Base-by-base conservation (phyloP, 2,113 vertebrate species). In the Alaudala cheleensis region DNA sequence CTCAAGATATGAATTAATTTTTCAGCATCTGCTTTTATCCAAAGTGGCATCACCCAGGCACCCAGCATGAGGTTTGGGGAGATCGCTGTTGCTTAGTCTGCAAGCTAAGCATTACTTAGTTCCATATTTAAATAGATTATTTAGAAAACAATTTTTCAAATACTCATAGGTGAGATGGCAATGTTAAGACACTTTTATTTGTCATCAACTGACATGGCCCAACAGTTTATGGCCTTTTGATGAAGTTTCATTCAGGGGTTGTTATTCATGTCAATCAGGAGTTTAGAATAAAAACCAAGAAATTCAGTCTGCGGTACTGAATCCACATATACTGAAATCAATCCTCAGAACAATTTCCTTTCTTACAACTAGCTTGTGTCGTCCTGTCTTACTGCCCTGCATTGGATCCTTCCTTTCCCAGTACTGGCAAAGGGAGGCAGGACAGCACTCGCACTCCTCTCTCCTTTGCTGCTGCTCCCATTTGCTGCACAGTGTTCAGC, bases 361-460 rank as follows among this genome's bases (percentile, higher is more conserved):
- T 76, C 64, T 83, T 73, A 34, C 24, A 71, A 19, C 9, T 26
- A 71, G 20, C 53, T 73, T 66, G 12, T 51, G 42, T 26, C 21
- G 47, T 50, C 20, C 37, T 42, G 26, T 50, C 47, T 45, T n/a
- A 80, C 42, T 29, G 33, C 24, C 22, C 28, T 62, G n/a, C 19
- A 5, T 14, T 40, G 37, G 39, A 44, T 73, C 11, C 25, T 86
- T 65, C 37, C 23, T 44, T 66, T 92, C 34, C 39, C 19, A 53
- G n/a, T 10, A 22, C 29, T 58, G 60, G 33, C 40, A 50, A 51
- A 76, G 10, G 18, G 10, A 72, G 25, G 11, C 12, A 66, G 62
- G n/a, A 57, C 12, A 51, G 50, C 15, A 54, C n/a, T 58, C 0
- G 0, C 14, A 11, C 13, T 51, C 80, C 31, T 49, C 37, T 67